Evolutionary conservation across 2,113 vertebrate species (phyloP).

Genomic region (Nanorana parkeri): DNA sequence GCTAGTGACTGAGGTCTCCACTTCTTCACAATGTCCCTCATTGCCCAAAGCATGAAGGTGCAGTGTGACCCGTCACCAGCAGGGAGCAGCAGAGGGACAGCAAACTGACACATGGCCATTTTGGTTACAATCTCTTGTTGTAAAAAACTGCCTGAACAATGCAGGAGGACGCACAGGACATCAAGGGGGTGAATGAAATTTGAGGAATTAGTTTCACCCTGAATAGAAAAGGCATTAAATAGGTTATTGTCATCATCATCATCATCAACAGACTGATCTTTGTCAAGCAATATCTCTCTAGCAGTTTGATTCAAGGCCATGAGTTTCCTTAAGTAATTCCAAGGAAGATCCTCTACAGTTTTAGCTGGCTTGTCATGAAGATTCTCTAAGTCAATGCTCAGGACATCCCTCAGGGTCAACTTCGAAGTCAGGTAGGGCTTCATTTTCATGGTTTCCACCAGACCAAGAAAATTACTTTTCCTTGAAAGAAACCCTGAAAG

Average conservation of each 20-base stretch:
- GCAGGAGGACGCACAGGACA: conserved; percentile 72
- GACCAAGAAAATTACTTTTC: neutral
- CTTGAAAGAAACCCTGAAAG: neutral
- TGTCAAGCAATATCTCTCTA: conserved; percentile 59
- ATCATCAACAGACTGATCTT: conserved; percentile 52
- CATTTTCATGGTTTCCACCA: neutral
- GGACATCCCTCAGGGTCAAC: neutral
- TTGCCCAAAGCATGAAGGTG: conserved; percentile 72
- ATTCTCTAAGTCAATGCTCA: conserved; percentile 2
- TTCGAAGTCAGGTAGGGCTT: neutral
- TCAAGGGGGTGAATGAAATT: conserved; percentile 73
- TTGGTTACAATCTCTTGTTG: conserved; percentile 71
- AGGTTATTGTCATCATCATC: neutral
- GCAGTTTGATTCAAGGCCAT: conserved; percentile 48
- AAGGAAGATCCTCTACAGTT: conserved; percentile 1
- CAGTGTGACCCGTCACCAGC: conserved; percentile 65
- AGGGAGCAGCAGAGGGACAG: conserved; percentile 80
- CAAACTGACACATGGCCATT: conserved; percentile 79
- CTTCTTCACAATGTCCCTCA: conserved; percentile 67
- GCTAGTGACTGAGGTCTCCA: conserved; percentile 58
- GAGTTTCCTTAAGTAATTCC: conserved; percentile 64
- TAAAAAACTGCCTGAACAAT: conserved; percentile 75
- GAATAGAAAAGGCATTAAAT: neutral
- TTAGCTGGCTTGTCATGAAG: neutral
- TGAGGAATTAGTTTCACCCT: fast-evolving